These are phyloP conservation scores for Macroglossus sobrinus DNA, from an alignment of 2,113 vertebrate genomes.

Conservation along the genomic window DNA sequence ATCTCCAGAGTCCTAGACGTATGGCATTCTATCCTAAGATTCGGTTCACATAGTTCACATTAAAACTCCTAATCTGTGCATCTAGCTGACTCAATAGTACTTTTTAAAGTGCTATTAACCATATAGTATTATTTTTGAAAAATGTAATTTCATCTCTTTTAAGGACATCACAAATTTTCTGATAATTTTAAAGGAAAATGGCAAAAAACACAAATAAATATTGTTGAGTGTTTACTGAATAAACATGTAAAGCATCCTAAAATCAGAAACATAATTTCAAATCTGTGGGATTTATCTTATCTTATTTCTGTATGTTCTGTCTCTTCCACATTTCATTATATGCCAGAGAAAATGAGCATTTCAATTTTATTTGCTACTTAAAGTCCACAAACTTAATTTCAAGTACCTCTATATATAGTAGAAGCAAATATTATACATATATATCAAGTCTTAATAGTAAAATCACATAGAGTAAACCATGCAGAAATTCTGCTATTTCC, in stretches of 20 bases:
- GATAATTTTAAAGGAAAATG: background rate
- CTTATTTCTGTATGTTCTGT: background rate
- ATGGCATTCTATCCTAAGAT: background rate
- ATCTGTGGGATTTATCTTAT: background rate
- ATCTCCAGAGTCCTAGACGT: background rate
- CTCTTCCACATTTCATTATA: background rate
- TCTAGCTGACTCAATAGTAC: background rate
- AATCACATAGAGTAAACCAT: background rate
- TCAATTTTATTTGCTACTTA: background rate
- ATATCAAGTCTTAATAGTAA: background rate
- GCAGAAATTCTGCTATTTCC: background rate
- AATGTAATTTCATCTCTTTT: background rate
- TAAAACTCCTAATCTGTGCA: background rate
- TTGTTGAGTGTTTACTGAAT: background rate
- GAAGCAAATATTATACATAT: background rate
- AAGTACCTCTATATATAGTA: background rate
- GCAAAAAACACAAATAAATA: background rate
- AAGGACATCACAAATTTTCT: background rate
- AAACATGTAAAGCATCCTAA: background rate
- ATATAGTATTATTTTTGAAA: background rate
- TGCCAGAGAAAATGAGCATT: background rate
- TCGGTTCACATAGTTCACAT: background rate
- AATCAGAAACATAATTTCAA: background rate
- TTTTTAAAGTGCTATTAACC: background rate
- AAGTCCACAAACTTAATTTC: background rate